Conservation (phyloP, 2,797 vertebrate genomes). For the Argya squamiceps region DNA sequence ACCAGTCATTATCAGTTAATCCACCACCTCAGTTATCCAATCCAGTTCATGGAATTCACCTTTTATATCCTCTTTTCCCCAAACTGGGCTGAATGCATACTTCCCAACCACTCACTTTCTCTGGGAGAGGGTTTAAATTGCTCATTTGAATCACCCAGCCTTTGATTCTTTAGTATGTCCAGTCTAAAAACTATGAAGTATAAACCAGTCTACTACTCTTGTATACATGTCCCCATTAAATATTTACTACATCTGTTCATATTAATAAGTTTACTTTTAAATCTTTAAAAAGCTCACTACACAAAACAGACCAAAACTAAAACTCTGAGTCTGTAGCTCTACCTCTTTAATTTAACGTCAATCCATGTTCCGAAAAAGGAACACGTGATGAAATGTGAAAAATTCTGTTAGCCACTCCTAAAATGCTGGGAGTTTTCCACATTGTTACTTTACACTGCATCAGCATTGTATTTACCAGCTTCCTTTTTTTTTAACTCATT, state of each 20-base stretch:
- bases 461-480: neutral
- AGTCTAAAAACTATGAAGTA: neutral
- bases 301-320: neutral
- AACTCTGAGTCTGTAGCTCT: neutral
- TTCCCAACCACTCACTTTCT: neutral
- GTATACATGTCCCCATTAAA: neutral
- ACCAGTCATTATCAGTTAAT: neutral
- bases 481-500: neutral
- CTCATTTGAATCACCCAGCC: neutral
- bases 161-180: neutral
- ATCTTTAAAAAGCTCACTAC: neutral
- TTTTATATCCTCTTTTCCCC: neutral
- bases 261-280: neutral
- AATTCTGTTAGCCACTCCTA: neutral
- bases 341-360: neutral
- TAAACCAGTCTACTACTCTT: neutral
- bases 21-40: neutral
- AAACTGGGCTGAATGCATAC: neutral
- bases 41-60: neutral
- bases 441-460: neutral
- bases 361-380: neutral
- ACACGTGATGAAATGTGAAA: neutral
- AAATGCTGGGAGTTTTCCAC: neutral
- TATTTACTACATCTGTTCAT: neutral
- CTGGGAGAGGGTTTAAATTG: neutral